Conservation (phyloP, 1,140 invertebrate species). For the Diplogasteroides magnus region DNA sequence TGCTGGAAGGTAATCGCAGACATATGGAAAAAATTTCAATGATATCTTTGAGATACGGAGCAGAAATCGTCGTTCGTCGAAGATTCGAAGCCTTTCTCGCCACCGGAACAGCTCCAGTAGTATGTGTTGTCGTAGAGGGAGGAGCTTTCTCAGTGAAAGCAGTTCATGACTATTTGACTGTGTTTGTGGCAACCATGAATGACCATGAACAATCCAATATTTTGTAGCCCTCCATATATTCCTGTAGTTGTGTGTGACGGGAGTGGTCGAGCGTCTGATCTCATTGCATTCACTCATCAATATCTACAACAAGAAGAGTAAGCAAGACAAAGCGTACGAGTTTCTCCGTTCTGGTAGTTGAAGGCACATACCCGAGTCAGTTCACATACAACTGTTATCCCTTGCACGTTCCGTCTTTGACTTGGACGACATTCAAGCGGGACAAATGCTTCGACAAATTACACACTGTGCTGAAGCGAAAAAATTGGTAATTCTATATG, state of each 20-base stretch:
- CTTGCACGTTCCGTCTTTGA: conserved; percentile 39
- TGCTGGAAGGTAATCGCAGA: conserved; percentile 64
- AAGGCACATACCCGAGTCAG: conserved; percentile 40
- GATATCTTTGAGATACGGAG: conserved; percentile 58
- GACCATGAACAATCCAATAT: no score
- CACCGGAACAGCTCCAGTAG: conserved; percentile 71
- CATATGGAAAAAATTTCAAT: conserved; percentile 2
- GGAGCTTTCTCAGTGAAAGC: conserved; percentile 91
- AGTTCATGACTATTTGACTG: conserved; percentile 87
- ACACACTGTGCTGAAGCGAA: conserved; percentile 37
- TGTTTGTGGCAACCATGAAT: conserved; percentile 54
- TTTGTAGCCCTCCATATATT: conserved; percentile 67
- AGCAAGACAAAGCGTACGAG: not conserved
- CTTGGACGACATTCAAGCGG: conserved; percentile 36
- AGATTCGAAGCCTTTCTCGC: conserved; percentile 59
- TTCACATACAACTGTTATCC: conserved; percentile 34
- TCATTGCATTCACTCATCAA: conserved; percentile 92
- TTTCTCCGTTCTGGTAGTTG: conserved; percentile 5
- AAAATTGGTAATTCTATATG: conserved; percentile 21
- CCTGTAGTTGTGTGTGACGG: conserved; percentile 95
- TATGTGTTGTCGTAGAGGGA: conserved; percentile 92
- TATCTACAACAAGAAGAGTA: conserved; percentile 42
- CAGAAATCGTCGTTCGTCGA: conserved; percentile 60
- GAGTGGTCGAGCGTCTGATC: conserved; percentile 86
- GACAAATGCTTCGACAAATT: conserved; percentile 39